phyloP scores from a whole-genome alignment of 2,797 vertebrate genomes.

The Girardinus metallicus region DNA sequence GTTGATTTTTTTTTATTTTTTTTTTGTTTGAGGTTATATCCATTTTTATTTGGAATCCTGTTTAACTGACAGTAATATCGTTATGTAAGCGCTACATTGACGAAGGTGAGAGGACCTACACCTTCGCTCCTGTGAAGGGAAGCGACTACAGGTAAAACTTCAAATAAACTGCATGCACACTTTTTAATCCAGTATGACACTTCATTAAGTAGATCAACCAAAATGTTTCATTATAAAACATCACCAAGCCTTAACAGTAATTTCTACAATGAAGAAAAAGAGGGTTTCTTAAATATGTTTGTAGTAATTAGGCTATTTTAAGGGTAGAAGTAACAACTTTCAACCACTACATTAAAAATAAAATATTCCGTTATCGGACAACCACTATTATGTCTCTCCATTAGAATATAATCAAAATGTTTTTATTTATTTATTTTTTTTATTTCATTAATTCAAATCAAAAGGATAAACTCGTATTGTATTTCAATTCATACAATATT shows the following conservation, averaged over 20 bases:
- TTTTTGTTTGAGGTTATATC: neutral
- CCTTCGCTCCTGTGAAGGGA: conserved; percentile 87
- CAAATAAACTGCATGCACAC: neutral
- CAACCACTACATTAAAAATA: neutral
- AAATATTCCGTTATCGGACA: neutral
- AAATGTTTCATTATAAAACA: neutral
- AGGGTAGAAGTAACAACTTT: neutral
- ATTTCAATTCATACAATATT: neutral
- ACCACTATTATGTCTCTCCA: neutral
- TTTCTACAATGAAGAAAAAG: neutral
- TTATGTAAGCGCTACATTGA: conserved; percentile 92
- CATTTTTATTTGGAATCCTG: neutral
- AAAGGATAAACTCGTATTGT: neutral
- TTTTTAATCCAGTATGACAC: neutral
- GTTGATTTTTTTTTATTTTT: neutral
- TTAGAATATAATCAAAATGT: neutral
- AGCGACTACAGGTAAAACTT: conserved; percentile 91
- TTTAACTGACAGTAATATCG: conserved; percentile 19
- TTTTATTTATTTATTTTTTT: neutral
- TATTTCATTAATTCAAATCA: neutral
- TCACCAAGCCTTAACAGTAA: neutral
- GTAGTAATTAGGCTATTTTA: neutral
- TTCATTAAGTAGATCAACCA: neutral
- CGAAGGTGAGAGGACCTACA: conserved; percentile 88
- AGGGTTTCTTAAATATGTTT: neutral